A percentile compares a stretch with the other conserved stretches of the same genome.
Conservation (phyloP, 2,888 invertebrate species). For the Acrocyrtus sp. region DNA sequence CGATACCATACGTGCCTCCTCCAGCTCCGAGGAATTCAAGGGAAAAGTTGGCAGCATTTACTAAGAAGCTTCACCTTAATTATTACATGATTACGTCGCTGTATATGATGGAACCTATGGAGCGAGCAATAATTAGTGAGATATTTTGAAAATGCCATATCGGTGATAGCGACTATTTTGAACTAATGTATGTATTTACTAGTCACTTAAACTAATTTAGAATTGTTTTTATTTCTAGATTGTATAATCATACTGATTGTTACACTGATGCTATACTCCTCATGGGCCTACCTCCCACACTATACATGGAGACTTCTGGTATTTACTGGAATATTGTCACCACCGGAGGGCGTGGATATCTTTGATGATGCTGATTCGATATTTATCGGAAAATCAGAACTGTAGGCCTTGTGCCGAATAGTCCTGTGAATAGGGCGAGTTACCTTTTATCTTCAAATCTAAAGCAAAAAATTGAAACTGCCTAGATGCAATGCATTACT, state of each 20-base stretch:
- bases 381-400: constrained; percentile 31
- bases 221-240: constrained; percentile 65
- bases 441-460: too few relatives aligned
- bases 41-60: constrained; percentile 27
- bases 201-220: constrained; percentile 13
- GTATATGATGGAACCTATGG: constrained; percentile 70
- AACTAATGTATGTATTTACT: constrained; percentile 4
- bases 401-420: too few relatives aligned
- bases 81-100: constrained; percentile 69
- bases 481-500: too few relatives aligned
- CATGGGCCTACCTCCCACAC: constrained; percentile 71
- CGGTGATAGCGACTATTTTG: not conserved
- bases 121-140: constrained; percentile 68
- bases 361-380: constrained; percentile 29
- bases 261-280: constrained; percentile 70
- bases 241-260: constrained; percentile 69
- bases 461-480: too few relatives aligned
- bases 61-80: constrained; percentile 64
- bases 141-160: constrained; percentile 2
- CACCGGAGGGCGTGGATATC: constrained; percentile 33
- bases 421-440: too few relatives aligned
- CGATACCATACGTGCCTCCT: constrained; percentile 35
- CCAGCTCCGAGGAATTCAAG: constrained; percentile 3
- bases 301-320: constrained; percentile 67
- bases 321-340: constrained; percentile 62